These are phyloP conservation scores for Mormyrops boulengeri DNA, from an alignment of 2,797 vertebrate species.

Conservation along the genomic window DNA sequence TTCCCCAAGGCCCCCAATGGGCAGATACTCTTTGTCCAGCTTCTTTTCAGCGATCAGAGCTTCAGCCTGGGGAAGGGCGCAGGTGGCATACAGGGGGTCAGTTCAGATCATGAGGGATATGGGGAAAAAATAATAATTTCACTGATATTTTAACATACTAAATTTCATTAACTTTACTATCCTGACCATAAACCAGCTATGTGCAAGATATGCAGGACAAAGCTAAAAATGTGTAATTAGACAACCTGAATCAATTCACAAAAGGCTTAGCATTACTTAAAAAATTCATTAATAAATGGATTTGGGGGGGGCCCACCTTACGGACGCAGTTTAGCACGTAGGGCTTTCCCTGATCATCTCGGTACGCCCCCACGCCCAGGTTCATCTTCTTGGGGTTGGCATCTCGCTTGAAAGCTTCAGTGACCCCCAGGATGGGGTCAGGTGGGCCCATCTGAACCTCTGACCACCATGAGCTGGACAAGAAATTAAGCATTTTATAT, in stretches of 20 bases:
- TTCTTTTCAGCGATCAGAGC: constrained; percentile 78
- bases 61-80: constrained; percentile 68
- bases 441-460: constrained; percentile 96
- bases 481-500: background rate
- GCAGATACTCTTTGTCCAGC: constrained; percentile 93
- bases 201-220: background rate
- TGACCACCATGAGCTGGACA: constrained; percentile 88
- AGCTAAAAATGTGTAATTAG: background rate
- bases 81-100: background rate
- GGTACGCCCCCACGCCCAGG: constrained; percentile 92
- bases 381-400: constrained; percentile 97
- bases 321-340: constrained; percentile 86
- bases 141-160: background rate
- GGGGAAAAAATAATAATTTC: background rate
- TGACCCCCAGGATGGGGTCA: constrained; percentile 93
- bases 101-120: background rate
- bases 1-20: constrained; percentile 79
- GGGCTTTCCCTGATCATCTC: constrained; percentile 89
- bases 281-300: background rate
- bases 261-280: background rate
- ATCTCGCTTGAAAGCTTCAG: constrained; percentile 89
- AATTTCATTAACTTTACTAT: background rate
- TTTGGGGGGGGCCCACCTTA: constrained; percentile 65
- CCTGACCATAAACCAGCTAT: background rate
- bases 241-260: background rate